Percentiles rank a stretch among this genome's conserved stretches.
Evolutionary conservation across 2,113 vertebrate genomes (phyloP).

Genomic region (Salvelinus alpinus): DNA sequence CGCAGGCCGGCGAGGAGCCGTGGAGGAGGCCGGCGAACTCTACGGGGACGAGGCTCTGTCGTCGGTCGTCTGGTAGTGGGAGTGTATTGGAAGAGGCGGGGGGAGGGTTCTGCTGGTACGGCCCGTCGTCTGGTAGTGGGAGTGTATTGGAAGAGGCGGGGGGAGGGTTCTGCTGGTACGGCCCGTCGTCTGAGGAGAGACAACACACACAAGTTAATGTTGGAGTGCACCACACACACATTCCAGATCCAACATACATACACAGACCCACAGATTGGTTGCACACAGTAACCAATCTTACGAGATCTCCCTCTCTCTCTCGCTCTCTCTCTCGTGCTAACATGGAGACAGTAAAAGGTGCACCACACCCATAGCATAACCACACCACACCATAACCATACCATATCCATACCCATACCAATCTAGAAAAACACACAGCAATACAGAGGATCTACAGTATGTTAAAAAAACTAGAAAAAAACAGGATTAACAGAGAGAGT

Average conservation of each 20-base stretch:
- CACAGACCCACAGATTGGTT: conserved; percentile 20
- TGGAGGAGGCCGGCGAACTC: conserved; percentile 95
- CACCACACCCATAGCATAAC: too few relatives aligned
- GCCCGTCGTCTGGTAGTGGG: conserved; percentile 52
- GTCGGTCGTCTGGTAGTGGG: conserved; percentile 71
- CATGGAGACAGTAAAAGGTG: too few relatives aligned
- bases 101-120: conserved; percentile 60
- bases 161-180: conserved; percentile 60
- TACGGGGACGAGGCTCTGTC: conserved; percentile 83
- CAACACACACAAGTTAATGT: conserved; percentile 21
- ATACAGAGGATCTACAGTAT: too few relatives aligned
- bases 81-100: conserved; percentile 24
- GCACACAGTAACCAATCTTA: neutral
- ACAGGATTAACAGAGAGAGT: too few relatives aligned
- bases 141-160: conserved; percentile 24
- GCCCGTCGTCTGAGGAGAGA: conserved; percentile 47
- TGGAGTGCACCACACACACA: neutral
- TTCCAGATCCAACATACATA: neutral
- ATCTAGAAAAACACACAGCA: too few relatives aligned
- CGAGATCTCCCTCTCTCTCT: too few relatives aligned
- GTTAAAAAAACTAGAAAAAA: too few relatives aligned
- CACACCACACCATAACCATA: too few relatives aligned
- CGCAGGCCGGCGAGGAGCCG: conserved; percentile 92
- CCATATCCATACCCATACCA: too few relatives aligned
- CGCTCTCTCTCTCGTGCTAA: too few relatives aligned